Evolutionary conservation across 2,888 invertebrate species (phyloP).

Genomic region (Diaprepes abbreviatus): DNA sequence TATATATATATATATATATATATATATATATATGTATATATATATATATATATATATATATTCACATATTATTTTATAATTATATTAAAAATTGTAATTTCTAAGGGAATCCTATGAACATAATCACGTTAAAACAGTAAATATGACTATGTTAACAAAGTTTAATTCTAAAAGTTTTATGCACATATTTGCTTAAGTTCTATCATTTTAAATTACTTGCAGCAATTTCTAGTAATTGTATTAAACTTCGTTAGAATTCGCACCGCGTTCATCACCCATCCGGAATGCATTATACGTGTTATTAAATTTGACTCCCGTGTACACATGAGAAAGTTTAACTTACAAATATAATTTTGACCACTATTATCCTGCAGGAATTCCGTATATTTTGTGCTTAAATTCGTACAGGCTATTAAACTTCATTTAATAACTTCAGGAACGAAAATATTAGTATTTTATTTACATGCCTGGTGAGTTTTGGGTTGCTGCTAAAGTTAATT

Average conservation of each 20-base stretch:
- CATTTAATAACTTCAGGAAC: not conserved
- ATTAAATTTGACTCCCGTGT: conserved; percentile 16
- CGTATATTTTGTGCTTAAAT: not conserved
- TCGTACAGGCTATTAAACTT: not conserved
- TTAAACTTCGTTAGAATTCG: not conserved
- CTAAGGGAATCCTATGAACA: too few species aligned
- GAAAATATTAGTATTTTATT: too few species aligned
- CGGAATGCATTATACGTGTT: conserved; percentile 1
- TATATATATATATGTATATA: too few species aligned
- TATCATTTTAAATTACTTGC: not conserved
- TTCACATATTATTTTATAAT: too few species aligned
- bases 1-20: too few species aligned
- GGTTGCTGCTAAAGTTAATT: too few species aligned
- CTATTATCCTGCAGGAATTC: not conserved
- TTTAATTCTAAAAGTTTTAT: too few species aligned
- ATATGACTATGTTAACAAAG: too few species aligned
- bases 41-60: too few species aligned
- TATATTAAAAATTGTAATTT: too few species aligned
- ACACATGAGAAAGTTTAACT: not conserved
- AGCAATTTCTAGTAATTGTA: not conserved
- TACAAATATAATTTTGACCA: not conserved
- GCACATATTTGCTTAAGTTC: not conserved
- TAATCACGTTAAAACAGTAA: too few species aligned
- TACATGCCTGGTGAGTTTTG: too few species aligned
- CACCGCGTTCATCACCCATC: conserved; percentile 1